Evolutionary conservation across 2,888 invertebrate genomes (phyloP), one percentile per base, ranked within the genome.

Genomic region (Conus canariensis): DNA sequence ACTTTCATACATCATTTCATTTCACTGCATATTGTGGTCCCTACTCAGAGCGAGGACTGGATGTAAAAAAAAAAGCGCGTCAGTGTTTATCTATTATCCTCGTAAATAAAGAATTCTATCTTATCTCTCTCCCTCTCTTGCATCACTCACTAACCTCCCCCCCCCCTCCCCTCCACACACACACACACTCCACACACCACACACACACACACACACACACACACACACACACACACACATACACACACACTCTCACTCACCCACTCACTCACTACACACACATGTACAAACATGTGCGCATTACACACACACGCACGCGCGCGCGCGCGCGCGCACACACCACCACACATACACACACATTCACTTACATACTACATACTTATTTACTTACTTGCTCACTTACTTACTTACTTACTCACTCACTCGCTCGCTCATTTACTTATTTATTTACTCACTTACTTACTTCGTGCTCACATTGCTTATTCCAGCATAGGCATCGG

Each of bases 341-440:
- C 70, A 70, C 70, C 70, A 70, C 70, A 70, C 70, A 70, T n/a
- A 70, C 70, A 70, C 70, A 70, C 70, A 70, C 70, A n/a, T 22
- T 19, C 70, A 70, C 70, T 19, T 22, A 70, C 45, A 22, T n/a
- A n/a, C n/a, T n/a, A n/a, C n/a, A n/a, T 22, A 22, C 19, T 19
- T 7, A 70, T 5, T 19, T 4, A 22, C 22, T 19, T 0, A 22
- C 70, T 19, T 4, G 22, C 19, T 19, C n/a, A 70, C 3, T 19
- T 7, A 22, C 70, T 19, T 22, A 5, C 3, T 19, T 9, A 70
- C 3, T 19, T 16, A 19, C 16, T 8, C 70, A 70, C 19, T 2
- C 22, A 70, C 70, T 19, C 19, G 19, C 70, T 19, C 19, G 8
- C 19, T 2, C 3, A 22, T 22, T 19, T 0, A 22, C 22, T 19